A percentile compares a stretch with the other conserved stretches of the same genome.
Conservation (phyloP, 2,113 vertebrate species). For the Pica pica region DNA sequence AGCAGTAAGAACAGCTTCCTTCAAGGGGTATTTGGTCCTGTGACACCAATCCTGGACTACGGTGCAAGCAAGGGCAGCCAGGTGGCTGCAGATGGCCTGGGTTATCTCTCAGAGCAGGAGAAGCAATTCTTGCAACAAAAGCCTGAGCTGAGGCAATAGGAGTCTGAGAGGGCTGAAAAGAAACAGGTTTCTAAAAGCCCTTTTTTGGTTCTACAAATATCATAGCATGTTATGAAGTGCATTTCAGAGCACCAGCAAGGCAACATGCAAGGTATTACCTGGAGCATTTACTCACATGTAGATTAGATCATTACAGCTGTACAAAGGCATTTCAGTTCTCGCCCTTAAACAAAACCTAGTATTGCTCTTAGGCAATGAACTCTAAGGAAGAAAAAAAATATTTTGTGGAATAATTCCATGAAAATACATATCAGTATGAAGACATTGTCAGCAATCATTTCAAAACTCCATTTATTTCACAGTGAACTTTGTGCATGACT, state of each 20-base stretch:
- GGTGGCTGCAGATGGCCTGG: background rate
- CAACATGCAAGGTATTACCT: background rate
- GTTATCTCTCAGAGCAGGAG: background rate
- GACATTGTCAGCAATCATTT: background rate
- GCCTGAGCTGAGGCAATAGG: background rate
- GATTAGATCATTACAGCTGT: conserved; percentile 13
- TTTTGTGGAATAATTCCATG: background rate
- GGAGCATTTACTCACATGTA: background rate
- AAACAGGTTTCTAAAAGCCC: background rate
- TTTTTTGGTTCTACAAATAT: background rate
- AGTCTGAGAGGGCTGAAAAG: background rate
- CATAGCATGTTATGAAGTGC: background rate
- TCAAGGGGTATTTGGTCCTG: background rate
- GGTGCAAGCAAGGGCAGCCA: background rate
- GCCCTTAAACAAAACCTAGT: background rate
- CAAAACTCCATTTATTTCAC: conserved; percentile 21
- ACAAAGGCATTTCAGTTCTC: background rate
- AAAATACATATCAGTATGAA: background rate
- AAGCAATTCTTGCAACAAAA: background rate
- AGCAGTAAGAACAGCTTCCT: background rate
- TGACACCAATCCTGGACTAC: background rate
- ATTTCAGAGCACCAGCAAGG: background rate
- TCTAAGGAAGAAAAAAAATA: background rate
- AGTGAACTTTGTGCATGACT: conserved; percentile 15
- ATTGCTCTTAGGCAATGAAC: background rate